Evolutionary conservation across 2,888 invertebrate genomes (phyloP).

Genomic region (Ochropleura plecta): DNA sequence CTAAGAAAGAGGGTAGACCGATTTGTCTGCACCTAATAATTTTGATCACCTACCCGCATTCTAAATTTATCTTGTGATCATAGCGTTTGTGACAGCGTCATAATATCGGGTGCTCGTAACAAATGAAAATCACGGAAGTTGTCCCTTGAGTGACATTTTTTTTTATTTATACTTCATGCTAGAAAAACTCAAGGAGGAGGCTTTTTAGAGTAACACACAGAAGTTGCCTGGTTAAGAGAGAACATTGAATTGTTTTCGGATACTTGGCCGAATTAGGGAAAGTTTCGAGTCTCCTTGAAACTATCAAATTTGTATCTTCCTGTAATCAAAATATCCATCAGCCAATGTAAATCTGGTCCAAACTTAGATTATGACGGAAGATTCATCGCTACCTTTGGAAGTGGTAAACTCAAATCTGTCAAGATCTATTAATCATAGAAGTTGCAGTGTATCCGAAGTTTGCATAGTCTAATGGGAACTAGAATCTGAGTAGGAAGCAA

Average conservation of each 20-base stretch:
- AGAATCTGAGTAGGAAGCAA: conserved; percentile 5
- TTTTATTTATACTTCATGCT: too few relatives aligned
- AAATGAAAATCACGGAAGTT: too few relatives aligned
- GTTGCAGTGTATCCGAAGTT: conserved; percentile 35
- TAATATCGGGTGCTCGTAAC: too few relatives aligned
- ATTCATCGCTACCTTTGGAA: conserved; percentile 31
- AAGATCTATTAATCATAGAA: conserved; percentile 39
- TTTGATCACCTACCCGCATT: too few relatives aligned
- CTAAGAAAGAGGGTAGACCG: too few relatives aligned
- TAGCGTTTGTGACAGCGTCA: too few relatives aligned
- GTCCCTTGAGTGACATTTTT: too few relatives aligned
- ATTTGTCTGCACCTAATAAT: too few relatives aligned
- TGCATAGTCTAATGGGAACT: conserved; percentile 20
- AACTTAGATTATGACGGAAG: conserved; percentile 52
- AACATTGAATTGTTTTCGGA: neutral
- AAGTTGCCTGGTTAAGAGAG: neutral
- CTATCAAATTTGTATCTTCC: conserved; percentile 1
- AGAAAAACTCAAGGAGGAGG: neutral
- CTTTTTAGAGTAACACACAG: neutral
- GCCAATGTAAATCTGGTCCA: conserved; percentile 41
- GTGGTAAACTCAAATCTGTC: conserved; percentile 52
- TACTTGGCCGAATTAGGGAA: neutral
- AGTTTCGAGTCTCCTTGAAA: conserved; percentile 17
- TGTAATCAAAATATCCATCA: conserved; percentile 42
- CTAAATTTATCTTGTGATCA: too few relatives aligned